Percentiles rank a stretch among this genome's conserved stretches.
Conservation (phyloP, 2,113 vertebrate genomes). For the Ctenomys sociabilis region DNA sequence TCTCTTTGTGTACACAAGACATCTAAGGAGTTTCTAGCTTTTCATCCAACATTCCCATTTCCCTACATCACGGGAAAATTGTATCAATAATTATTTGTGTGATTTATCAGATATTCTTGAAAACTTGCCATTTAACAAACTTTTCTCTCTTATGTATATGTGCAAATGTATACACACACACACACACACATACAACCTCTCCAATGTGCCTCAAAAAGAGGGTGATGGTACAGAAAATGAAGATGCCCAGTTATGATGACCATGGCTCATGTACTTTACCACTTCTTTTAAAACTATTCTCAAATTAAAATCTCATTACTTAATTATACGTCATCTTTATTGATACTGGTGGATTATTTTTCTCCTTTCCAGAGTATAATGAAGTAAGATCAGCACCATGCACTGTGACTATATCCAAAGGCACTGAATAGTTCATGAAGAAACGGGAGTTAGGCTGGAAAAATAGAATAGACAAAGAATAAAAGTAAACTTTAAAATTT, state of each 20-base stretch:
- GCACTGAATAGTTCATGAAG: background rate
- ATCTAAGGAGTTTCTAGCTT: background rate
- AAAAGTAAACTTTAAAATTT: background rate
- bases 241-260: background rate
- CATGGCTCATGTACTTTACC: background rate
- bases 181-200: background rate
- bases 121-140: background rate
- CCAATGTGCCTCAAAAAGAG: background rate
- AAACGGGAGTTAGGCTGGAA: background rate
- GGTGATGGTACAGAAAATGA: background rate
- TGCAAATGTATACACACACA: background rate
- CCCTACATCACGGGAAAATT: background rate
- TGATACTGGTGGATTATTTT: background rate
- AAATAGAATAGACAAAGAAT: background rate
- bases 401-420: background rate
- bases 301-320: background rate
- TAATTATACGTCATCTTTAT: conserved; percentile 12
- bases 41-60: background rate
- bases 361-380: conserved; percentile 16
- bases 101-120: background rate
- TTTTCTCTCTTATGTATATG: background rate
- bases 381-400: background rate
- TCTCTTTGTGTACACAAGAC: background rate
- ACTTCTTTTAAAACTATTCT: background rate
- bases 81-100: background rate